A percentile compares a stretch with the other conserved stretches of the same genome.
Conservation (phyloP, 35 echinoderm and acorn worm genomes). For the Strongylocentrotus purpuratus region DNA sequence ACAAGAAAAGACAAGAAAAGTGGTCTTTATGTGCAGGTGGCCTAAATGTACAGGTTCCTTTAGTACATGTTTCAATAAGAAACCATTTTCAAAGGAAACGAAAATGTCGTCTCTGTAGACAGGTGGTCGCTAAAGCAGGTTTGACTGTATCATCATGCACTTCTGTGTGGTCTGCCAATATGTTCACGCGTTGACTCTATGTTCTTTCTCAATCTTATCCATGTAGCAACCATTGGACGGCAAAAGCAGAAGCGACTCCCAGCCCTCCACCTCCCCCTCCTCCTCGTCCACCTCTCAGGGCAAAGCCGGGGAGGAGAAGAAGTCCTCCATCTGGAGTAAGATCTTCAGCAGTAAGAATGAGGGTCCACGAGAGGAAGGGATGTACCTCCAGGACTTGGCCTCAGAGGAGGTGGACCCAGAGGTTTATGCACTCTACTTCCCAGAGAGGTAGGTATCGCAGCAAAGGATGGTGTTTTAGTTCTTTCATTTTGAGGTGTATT, state of each 20-base stretch:
- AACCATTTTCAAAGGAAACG: no score
- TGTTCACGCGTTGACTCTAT: not conserved
- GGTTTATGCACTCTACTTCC: slow-evolving; percentile 93
- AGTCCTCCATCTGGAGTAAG: slow-evolving; percentile 73
- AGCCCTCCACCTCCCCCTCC: not conserved
- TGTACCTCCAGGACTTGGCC: slow-evolving; percentile 92
- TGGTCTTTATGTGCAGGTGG: no score
- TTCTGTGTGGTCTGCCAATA: no score
- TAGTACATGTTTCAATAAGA: no score
- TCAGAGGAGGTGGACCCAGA: slow-evolving; percentile 93
- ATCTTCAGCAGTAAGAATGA: slow-evolving; percentile 65
- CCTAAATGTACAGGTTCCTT: no score
- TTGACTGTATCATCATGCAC: no score
- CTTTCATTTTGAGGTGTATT: no score
- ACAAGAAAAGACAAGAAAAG: no score
- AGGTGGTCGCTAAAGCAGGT: no score
- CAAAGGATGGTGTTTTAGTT: no score
- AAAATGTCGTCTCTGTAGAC: no score
- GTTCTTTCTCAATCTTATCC: not conserved
- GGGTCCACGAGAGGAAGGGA: slow-evolving; percentile 71
- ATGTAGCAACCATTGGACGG: not conserved
- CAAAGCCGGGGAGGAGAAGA: slow-evolving; percentile 53
- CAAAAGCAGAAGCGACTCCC: not conserved
- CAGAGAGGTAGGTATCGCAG: slow-evolving; percentile 60
- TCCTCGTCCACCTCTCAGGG: slow-evolving; percentile 26